These are phyloP conservation scores for Anguilla rostrata DNA, from an alignment of 2,113 vertebrate genomes.

Conservation along the genomic window DNA sequence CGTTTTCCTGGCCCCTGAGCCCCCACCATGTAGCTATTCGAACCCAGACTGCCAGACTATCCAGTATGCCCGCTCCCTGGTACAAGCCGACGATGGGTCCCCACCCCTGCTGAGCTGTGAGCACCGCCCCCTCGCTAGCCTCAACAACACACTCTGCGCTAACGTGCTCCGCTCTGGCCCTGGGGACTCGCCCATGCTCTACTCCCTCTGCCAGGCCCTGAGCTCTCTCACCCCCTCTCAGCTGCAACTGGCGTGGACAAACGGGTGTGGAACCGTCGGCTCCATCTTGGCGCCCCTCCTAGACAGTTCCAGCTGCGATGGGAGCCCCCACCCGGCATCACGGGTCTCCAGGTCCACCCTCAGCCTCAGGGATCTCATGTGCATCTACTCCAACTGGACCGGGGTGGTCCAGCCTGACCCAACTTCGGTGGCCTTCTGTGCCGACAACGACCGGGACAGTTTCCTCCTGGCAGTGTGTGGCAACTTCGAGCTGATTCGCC, in stretches of 20 bases:
- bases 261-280: slow-evolving; percentile 53
- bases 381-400: slow-evolving; percentile 67
- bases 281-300: slow-evolving; percentile 45
- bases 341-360: slow-evolving; percentile 47
- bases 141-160: slow-evolving; percentile 66
- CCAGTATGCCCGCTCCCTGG: neutral
- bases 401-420: slow-evolving; percentile 40
- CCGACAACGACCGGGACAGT: slow-evolving; percentile 55
- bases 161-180: slow-evolving; percentile 40
- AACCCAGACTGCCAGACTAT: slow-evolving; percentile 45
- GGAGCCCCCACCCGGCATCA: neutral
- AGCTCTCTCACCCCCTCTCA: slow-evolving; percentile 46
- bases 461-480: slow-evolving; percentile 67
- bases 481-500: slow-evolving; percentile 52
- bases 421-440: slow-evolving; percentile 65
- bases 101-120: slow-evolving; percentile 51
- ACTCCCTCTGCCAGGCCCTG: slow-evolving; percentile 58
- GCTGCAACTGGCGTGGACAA: slow-evolving; percentile 57
- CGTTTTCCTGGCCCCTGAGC: slow-evolving; percentile 55
- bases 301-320: slow-evolving; percentile 40
- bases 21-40: slow-evolving; percentile 43
- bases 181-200: slow-evolving; percentile 31
- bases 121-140: slow-evolving; percentile 41
- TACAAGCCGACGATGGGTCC: slow-evolving; percentile 6
- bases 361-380: slow-evolving; percentile 62